Evolutionary conservation across 2,113 vertebrate species (phyloP).

Genomic region (Lepus timidus): DNA sequence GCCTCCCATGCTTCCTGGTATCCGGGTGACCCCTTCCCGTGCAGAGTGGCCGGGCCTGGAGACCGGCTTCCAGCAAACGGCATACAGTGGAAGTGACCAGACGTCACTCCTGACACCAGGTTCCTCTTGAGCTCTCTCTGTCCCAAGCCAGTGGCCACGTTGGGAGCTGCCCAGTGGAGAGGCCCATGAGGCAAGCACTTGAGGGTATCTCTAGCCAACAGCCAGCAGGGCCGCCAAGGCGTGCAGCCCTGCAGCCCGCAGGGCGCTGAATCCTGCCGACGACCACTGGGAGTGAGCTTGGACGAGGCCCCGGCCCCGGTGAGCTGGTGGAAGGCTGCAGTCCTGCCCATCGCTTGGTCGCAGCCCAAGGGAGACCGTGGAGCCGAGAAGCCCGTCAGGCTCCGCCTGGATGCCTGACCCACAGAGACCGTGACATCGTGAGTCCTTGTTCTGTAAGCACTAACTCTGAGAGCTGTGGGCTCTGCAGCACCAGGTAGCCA

Average conservation of each 20-base stretch:
- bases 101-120: neutral
- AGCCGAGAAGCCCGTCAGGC: neutral
- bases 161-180: neutral
- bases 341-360: neutral
- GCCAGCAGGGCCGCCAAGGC: neutral
- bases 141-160: neutral
- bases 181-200: no score
- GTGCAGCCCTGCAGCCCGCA: neutral
- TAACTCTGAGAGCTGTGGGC: neutral
- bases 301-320: neutral
- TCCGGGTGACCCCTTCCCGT: neutral
- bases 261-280: neutral
- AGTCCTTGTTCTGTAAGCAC: neutral
- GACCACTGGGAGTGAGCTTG: neutral
- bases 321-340: neutral
- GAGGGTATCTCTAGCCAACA: neutral
- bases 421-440: neutral
- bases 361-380: neutral
- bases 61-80: neutral
- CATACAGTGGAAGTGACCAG: neutral
- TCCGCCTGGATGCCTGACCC: neutral
- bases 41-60: neutral
- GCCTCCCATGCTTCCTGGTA: neutral
- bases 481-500: neutral
- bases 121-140: neutral